These are phyloP conservation scores for Caenorhabditis remanei DNA, from an alignment of 1,140 invertebrate genomes.

Conservation along the genomic window DNA sequence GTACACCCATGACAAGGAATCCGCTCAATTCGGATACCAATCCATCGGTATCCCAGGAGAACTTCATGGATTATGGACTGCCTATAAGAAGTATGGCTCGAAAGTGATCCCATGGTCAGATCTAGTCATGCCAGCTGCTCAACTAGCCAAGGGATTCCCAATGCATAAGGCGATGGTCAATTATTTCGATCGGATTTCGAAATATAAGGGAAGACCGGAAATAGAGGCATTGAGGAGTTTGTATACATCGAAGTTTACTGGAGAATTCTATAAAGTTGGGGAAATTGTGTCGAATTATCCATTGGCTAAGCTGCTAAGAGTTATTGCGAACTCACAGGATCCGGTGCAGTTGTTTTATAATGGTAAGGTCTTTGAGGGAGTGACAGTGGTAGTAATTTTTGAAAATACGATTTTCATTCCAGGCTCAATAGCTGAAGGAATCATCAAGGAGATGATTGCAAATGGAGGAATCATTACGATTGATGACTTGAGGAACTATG, in stretches of 20 bases:
- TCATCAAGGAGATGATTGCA: conserved; percentile 7
- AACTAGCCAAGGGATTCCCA: conserved; percentile 85
- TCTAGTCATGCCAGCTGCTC: conserved; percentile 84
- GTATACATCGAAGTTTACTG: conserved; percentile 36
- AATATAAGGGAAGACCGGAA: not conserved
- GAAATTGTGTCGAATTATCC: conserved; percentile 41
- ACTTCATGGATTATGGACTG: conserved; percentile 87
- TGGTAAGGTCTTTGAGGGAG: not conserved
- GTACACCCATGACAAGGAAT: conserved; percentile 79
- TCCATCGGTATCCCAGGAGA: conserved; percentile 90
- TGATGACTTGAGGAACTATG: conserved; percentile 84
- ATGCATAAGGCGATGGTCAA: conserved; percentile 81
- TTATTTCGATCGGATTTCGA: conserved; percentile 12
- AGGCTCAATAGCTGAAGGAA: conserved; percentile 29
- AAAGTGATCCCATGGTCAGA: conserved; percentile 85
- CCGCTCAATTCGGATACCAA: conserved; percentile 81
- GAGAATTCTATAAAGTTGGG: conserved; percentile 32
- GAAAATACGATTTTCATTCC: not conserved
- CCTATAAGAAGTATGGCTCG: conserved; percentile 85
- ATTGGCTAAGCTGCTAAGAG: conserved; percentile 22
- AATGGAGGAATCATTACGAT: conserved; percentile 84
- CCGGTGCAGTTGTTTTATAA: conserved; percentile 46
- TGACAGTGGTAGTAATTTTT: too few species aligned
- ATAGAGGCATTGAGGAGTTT: not conserved
- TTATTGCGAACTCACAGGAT: conserved; percentile 27